A percentile compares a stretch with the other conserved stretches of the same genome.
Evolutionary conservation across 2,113 vertebrate genomes (phyloP).

Genomic region (Peromyscus polionotus): DNA sequence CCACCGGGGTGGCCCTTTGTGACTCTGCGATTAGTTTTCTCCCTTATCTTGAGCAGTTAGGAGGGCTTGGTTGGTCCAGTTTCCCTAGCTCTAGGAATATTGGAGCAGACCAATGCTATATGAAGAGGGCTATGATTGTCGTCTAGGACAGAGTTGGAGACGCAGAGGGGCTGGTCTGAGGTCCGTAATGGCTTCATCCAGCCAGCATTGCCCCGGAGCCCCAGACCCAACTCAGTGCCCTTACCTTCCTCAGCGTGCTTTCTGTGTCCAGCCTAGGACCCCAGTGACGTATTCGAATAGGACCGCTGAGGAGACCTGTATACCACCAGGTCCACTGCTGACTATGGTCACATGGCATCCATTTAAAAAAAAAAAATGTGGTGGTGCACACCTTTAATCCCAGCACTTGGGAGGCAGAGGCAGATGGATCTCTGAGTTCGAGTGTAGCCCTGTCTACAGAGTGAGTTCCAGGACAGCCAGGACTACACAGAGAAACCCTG

Average conservation of each 20-base stretch:
- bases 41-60: neutral
- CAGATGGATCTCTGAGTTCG: neutral
- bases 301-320: too few species aligned
- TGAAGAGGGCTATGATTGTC: accelerated
- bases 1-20: accelerated
- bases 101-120: accelerated
- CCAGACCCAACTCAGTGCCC: too few species aligned
- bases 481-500: neutral
- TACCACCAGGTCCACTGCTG: neutral
- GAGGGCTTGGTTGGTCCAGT: neutral
- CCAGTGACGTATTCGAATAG: accelerated
- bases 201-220: neutral
- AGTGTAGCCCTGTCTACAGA: neutral
- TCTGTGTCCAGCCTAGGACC: neutral
- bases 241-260: accelerated
- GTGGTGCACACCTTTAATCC: neutral
- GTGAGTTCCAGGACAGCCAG: neutral
- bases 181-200: neutral
- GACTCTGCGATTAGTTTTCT: neutral
- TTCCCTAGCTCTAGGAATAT: neutral
- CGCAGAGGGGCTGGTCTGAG: neutral
- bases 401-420: neutral
- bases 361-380: neutral
- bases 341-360: neutral
- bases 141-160: neutral